Conservation (phyloP, 2,888 invertebrate genomes). For the Mermis nigrescens region DNA sequence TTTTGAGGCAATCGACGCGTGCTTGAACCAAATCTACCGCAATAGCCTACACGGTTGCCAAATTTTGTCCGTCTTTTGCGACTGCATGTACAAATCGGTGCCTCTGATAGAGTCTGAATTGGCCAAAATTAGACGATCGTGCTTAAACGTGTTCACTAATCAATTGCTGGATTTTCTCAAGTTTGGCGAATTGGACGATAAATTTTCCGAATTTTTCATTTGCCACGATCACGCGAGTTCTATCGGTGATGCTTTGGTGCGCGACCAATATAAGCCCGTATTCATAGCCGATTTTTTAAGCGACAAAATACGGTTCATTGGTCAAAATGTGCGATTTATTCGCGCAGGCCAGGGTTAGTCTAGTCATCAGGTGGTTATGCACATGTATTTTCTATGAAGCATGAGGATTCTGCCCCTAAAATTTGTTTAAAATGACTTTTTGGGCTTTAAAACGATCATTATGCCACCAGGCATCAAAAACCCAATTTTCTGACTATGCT, state of each 20-base stretch:
- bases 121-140: not conserved
- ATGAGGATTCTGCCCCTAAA: too few species aligned
- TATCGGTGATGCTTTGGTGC: not conserved
- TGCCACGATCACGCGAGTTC: not conserved
- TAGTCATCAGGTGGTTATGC: too few species aligned
- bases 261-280: not conserved
- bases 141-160: not conserved
- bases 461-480: too few species aligned
- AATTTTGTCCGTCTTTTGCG: not conserved
- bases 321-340: not conserved
- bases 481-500: too few species aligned
- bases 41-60: not conserved
- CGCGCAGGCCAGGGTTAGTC: too few species aligned
- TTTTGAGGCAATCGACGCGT: not conserved
- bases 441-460: too few species aligned
- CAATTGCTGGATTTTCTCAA: not conserved
- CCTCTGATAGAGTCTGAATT: not conserved
- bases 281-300: not conserved
- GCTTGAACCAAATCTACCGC: not conserved
- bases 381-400: too few species aligned
- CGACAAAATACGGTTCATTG: not conserved
- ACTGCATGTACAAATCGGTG: not conserved
- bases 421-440: too few species aligned
- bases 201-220: not conserved
- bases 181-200: not conserved